Percentiles rank a stretch among this genome's conserved stretches.
phyloP scores from a whole-genome alignment of 2,113 vertebrate species.

The Chelonoidis abingdonii region DNA sequence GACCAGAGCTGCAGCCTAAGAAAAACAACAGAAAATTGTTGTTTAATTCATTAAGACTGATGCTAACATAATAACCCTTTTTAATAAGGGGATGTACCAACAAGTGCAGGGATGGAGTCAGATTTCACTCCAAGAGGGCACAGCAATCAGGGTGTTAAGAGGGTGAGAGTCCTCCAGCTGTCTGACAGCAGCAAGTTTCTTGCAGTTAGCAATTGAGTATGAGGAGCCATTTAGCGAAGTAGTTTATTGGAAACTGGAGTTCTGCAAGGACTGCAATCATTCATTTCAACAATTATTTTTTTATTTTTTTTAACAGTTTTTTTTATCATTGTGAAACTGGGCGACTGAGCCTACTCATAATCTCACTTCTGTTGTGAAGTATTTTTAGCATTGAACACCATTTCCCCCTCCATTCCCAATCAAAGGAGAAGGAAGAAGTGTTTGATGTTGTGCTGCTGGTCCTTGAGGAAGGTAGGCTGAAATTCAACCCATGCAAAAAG shows the following conservation, averaged over 20 bases:
- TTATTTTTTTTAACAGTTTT: background rate
- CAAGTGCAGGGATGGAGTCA: background rate
- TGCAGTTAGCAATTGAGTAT: background rate
- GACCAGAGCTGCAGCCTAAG: constrained; percentile 84
- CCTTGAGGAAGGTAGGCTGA: background rate
- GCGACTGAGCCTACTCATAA: background rate
- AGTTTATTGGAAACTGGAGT: background rate
- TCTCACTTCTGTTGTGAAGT: background rate
- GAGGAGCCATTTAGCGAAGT: background rate
- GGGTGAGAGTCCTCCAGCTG: background rate
- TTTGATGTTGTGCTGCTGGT: background rate
- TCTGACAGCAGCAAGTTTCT: background rate
- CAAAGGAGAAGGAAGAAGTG: background rate
- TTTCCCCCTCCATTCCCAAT: background rate
- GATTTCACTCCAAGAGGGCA: background rate
- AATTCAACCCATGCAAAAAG: background rate
- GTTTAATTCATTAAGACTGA: background rate
- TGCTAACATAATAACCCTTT: background rate
- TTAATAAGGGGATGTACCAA: background rate
- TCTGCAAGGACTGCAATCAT: background rate
- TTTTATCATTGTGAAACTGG: background rate
- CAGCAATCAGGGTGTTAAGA: background rate
- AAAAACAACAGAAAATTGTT: background rate
- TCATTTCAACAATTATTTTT: background rate
- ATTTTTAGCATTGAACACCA: background rate